These are phyloP conservation scores for Mesodorylaimus sp. DNA, from an alignment of 2,888 invertebrate species.

Conservation along the genomic window DNA sequence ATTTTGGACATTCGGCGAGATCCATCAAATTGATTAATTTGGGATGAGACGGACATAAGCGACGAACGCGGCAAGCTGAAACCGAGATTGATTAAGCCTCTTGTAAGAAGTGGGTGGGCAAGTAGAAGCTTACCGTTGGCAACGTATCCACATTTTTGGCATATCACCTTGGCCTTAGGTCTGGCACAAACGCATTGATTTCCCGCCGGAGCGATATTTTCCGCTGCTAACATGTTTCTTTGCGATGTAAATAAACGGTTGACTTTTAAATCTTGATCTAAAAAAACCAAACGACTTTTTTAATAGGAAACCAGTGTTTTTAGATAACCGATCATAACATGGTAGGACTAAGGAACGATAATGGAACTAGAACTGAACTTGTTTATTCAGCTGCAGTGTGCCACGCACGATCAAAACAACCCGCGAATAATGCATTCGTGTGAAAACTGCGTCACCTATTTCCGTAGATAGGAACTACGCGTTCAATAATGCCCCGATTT, in stretches of 20 bases:
- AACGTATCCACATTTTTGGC: not conserved
- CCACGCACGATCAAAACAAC: too few species aligned
- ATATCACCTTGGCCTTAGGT: not conserved
- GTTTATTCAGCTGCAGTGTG: too few species aligned
- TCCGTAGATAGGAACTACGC: too few species aligned
- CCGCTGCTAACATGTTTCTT: too few species aligned
- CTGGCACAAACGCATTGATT: not conserved
- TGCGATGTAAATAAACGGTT: not conserved
- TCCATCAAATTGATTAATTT: slow-evolving; percentile 2
- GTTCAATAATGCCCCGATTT: too few species aligned
- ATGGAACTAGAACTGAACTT: too few species aligned
- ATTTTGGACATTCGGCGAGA: not conserved
- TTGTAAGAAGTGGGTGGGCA: not conserved
- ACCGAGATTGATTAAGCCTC: not conserved
- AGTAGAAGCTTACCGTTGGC: not conserved
- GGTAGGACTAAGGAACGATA: too few species aligned
- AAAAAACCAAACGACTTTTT: not conserved
- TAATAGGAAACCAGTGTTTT: not conserved
- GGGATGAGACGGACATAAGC: not conserved
- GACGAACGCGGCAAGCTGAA: not conserved
- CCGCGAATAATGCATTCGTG: too few species aligned
- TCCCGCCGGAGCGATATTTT: not conserved
- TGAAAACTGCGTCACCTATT: too few species aligned
- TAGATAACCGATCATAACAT: too few species aligned
- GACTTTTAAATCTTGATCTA: not conserved